Percentiles rank a stretch among this genome's conserved stretches.
Evolutionary conservation across 2,888 invertebrate genomes (phyloP).

Genomic region (Ferrisia virgata): DNA sequence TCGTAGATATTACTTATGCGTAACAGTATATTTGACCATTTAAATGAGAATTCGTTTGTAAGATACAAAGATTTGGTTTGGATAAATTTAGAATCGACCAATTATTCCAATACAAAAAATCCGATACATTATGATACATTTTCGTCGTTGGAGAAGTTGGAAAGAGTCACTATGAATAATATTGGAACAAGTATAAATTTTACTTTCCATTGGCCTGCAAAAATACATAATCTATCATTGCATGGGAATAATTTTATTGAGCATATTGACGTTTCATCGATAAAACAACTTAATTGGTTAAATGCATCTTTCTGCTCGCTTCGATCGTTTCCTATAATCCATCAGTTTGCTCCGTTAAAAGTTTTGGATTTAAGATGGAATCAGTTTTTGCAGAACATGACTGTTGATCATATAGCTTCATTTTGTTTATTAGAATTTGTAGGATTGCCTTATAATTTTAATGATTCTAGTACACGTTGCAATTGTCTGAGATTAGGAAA

Average conservation of each 20-base stretch:
- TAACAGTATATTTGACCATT: neutral
- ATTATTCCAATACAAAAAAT: neutral
- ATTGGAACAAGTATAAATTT: neutral
- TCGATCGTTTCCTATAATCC: neutral
- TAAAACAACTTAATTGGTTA: neutral
- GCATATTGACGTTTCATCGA: neutral
- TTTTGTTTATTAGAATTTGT: neutral
- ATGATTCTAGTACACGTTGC: neutral
- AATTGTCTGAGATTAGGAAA: neutral
- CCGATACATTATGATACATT: neutral
- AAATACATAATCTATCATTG: neutral
- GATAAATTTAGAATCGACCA: neutral
- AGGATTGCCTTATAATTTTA: neutral
- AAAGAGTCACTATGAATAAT: neutral
- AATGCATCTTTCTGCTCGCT: neutral
- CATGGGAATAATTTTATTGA: neutral
- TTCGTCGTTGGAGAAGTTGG: neutral
- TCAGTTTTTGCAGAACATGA: neutral
- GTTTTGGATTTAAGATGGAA: neutral
- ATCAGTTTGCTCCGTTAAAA: neutral
- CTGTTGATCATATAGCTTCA: neutral
- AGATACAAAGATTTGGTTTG: neutral
- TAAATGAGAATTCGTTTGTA: neutral
- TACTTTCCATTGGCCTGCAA: neutral
- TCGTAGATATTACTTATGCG: neutral